Evolutionary conservation across 1,140 invertebrate genomes (phyloP).

Genomic region (Stegodyphus mimosarum): DNA sequence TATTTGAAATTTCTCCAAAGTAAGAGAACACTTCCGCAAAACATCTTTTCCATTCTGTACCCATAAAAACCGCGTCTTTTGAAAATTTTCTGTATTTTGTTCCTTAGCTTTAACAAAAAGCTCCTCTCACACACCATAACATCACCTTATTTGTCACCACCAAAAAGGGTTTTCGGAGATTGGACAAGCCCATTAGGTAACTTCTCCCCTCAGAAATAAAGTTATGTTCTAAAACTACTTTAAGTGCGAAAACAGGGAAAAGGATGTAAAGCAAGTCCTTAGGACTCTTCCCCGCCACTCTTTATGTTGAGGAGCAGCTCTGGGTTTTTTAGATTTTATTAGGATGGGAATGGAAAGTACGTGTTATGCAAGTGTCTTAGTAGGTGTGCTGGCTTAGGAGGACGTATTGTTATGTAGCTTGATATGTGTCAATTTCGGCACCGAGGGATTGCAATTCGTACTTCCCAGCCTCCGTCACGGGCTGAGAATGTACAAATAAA

Average conservation of each 20-base stretch:
- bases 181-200: slow-evolving; percentile 42
- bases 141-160: slow-evolving; percentile 26
- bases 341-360: slow-evolving; percentile 35
- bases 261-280: background rate
- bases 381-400: background rate
- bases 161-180: slow-evolving; percentile 25
- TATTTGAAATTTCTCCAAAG: no score
- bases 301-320: background rate
- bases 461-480: background rate
- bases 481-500: slow-evolving; percentile 29
- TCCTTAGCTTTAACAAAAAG: background rate
- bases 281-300: background rate
- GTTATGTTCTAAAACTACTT: slow-evolving; percentile 54
- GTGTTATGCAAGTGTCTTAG: slow-evolving; percentile 39
- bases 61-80: background rate
- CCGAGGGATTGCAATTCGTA: background rate
- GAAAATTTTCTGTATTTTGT: background rate
- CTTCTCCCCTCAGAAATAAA: slow-evolving; percentile 32
- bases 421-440: background rate
- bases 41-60: background rate
- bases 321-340: slow-evolving; percentile 57
- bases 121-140: slow-evolving; percentile 11
- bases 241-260: slow-evolving; percentile 22
- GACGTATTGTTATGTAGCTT: slow-evolving; percentile 15
- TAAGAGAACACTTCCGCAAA: no score